These are phyloP conservation scores for Anthophora plumipes DNA, from an alignment of 2,888 invertebrate species.

Conservation along the genomic window DNA sequence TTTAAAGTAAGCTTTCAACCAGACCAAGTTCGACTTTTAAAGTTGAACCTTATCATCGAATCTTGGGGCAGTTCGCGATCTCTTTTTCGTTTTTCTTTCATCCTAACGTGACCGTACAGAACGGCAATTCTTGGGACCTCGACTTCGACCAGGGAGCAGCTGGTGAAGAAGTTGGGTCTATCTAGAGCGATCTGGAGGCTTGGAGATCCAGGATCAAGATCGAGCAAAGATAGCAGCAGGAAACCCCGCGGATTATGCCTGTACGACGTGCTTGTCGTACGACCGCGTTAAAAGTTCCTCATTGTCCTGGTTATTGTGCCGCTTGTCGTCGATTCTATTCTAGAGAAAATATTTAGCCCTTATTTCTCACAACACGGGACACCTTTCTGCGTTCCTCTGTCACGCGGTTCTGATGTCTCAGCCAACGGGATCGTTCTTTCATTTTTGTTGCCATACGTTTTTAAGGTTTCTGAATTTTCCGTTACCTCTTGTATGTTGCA, in stretches of 20 bases:
- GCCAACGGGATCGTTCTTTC: background rate
- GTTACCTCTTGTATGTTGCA: background rate
- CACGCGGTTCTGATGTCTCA: background rate
- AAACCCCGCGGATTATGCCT: constrained; percentile 79
- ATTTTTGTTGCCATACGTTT: background rate
- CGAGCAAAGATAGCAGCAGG: constrained; percentile 73
- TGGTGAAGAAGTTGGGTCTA: constrained; percentile 65
- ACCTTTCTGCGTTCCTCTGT: constrained; percentile 25
- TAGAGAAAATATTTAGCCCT: constrained; percentile 73
- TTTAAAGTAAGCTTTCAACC: constrained; percentile 26
- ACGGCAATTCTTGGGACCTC: background rate
- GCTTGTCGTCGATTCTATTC: constrained; percentile 74
- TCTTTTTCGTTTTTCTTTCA: constrained; percentile 8
- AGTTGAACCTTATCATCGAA: constrained; percentile 41
- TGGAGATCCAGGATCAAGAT: constrained; percentile 77
- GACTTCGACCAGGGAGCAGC: constrained; percentile 55
- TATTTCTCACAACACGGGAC: constrained; percentile 66
- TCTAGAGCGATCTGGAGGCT: constrained; percentile 73
- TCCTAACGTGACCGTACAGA: background rate
- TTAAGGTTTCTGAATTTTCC: background rate
- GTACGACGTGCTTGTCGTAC: constrained; percentile 71
- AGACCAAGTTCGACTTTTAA: constrained; percentile 55
- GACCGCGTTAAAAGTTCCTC: constrained; percentile 78
- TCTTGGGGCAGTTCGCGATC: constrained; percentile 29
- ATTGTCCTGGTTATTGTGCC: constrained; percentile 75